These are phyloP conservation scores for Euleptes europaea DNA, from an alignment of 2,113 vertebrate genomes.

Conservation along the genomic window DNA sequence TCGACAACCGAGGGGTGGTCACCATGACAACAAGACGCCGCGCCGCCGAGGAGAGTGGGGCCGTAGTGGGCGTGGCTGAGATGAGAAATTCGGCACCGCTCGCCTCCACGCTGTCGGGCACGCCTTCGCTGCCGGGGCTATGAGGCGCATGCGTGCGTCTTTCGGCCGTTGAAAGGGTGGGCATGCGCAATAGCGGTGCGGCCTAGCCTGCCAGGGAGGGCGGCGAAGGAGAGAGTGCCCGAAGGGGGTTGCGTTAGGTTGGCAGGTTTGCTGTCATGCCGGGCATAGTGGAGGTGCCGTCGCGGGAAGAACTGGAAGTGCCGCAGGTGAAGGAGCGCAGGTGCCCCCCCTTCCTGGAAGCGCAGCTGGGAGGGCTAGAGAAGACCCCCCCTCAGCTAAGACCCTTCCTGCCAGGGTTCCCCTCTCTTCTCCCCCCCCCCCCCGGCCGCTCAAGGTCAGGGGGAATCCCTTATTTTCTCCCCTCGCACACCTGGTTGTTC, in stretches of 20 bases:
- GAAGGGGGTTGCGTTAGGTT: neutral
- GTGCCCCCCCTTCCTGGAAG: neutral
- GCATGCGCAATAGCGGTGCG: conserved; percentile 35
- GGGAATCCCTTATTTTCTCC: too few species aligned
- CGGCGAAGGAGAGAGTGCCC: conserved; percentile 56
- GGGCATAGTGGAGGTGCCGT: conserved; percentile 76
- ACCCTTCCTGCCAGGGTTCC: too few species aligned
- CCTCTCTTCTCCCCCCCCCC: neutral
- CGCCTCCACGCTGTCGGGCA: neutral
- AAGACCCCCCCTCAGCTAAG: too few species aligned
- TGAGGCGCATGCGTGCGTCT: neutral
- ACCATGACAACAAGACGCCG: neutral
- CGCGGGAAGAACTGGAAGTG: conserved; percentile 85
- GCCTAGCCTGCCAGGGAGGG: neutral
- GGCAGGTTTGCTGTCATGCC: conserved; percentile 75
- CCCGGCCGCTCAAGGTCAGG: too few species aligned
- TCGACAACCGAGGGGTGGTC: neutral
- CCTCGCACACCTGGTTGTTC: too few species aligned
- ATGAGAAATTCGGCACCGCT: neutral
- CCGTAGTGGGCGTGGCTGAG: neutral
- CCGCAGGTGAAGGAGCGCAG: conserved; percentile 80
- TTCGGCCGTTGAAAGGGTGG: neutral
- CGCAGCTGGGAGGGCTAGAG: too few species aligned
- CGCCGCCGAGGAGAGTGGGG: neutral
- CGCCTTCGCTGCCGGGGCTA: neutral